Evolutionary conservation across 2,888 invertebrate species (phyloP).

Genomic region (Polietes domitor): DNA sequence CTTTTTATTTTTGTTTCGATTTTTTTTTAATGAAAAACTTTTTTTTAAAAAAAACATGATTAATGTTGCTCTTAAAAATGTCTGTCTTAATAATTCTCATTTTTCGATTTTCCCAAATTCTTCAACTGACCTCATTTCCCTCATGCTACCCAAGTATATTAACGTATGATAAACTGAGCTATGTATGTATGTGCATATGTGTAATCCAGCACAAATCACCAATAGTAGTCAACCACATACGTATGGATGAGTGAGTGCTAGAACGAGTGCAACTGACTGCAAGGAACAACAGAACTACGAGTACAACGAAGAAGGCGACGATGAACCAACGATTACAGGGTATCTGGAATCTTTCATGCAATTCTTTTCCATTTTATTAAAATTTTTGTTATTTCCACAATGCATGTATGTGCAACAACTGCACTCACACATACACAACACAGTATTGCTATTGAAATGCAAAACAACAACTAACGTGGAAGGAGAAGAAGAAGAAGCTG

Average conservation of each 20-base stretch:
- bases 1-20: too few relatives aligned
- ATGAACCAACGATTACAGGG: not conserved
- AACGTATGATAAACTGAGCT: too few relatives aligned
- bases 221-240: not conserved
- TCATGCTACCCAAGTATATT: too few relatives aligned
- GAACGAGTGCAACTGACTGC: not conserved
- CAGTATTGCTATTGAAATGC: not conserved
- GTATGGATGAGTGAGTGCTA: not conserved
- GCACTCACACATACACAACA: conserved; percentile 2
- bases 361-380: conserved; percentile 34
- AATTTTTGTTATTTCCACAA: conserved; percentile 23
- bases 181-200: too few relatives aligned
- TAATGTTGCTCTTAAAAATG: too few relatives aligned
- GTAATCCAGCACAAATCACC: too few relatives aligned
- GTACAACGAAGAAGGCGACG: not conserved
- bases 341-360: conserved; percentile 54
- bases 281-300: not conserved
- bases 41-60: too few relatives aligned
- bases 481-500: not conserved
- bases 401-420: not conserved
- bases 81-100: too few relatives aligned
- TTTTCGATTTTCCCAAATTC: too few relatives aligned
- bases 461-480: not conserved
- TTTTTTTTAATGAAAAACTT: too few relatives aligned
- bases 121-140: too few relatives aligned